Conservation (phyloP, 2,888 invertebrate genomes). For the Cryptocheilus praepositus region DNA sequence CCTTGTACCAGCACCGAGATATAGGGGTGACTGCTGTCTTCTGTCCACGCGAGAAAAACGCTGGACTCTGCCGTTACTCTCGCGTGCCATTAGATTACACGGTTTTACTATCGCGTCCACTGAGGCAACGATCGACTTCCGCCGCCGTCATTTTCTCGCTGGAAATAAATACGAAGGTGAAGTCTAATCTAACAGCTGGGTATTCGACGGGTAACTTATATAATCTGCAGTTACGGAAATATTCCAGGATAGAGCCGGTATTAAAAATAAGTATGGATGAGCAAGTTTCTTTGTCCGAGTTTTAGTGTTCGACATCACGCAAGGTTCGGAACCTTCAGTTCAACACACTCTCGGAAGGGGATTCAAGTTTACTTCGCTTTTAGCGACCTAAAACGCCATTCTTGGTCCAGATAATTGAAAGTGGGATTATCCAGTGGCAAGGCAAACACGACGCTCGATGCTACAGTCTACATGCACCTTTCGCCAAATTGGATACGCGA, state of each 20-base stretch:
- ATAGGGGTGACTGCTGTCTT: background rate
- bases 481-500: too few species aligned
- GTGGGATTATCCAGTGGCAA: constrained; percentile 18
- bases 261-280: too few species aligned
- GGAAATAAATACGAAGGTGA: too few species aligned
- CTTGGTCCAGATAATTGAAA: constrained; percentile 11
- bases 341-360: constrained; percentile 5
- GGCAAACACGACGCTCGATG: constrained; percentile 18
- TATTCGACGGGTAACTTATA: too few species aligned
- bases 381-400: constrained; percentile 8
- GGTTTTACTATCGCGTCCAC: constrained; percentile 37
- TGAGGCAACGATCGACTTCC: background rate
- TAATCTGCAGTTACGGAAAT: too few species aligned
- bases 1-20: constrained; percentile 2
- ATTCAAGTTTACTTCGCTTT: constrained; percentile 32
- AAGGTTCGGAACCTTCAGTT: background rate
- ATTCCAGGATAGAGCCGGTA: too few species aligned
- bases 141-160: too few species aligned
- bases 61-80: constrained; percentile 14
- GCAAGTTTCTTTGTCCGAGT: too few species aligned
- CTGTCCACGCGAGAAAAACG: constrained; percentile 15
- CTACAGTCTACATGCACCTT: background rate
- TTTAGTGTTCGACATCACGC: background rate
- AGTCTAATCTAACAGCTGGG: too few species aligned
- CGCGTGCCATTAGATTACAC: constrained; percentile 40